Evolutionary conservation across 2,113 vertebrate genomes (phyloP).

Genomic region (Sylvia atricapilla): DNA sequence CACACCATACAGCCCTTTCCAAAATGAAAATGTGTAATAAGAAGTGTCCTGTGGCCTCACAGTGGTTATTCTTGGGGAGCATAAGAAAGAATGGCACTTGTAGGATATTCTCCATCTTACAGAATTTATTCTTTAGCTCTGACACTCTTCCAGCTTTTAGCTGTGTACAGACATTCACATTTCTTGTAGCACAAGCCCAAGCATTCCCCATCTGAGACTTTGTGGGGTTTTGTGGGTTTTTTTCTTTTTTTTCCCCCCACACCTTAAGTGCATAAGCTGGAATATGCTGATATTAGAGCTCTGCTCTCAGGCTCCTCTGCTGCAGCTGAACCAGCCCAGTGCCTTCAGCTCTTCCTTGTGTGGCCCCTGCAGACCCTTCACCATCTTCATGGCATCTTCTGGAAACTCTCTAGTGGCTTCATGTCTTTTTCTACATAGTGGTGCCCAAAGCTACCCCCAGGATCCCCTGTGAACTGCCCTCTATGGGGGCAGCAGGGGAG

Average conservation of each 20-base stretch:
- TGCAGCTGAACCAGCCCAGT: neutral
- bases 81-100: neutral
- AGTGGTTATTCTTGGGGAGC: neutral
- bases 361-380: neutral
- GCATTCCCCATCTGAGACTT: neutral
- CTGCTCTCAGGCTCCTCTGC: neutral
- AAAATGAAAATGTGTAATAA: neutral
- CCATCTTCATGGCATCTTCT: neutral
- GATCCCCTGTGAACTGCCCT: neutral
- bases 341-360: accelerated
- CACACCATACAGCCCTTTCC: neutral
- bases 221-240: neutral
- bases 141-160: neutral
- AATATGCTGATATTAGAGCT: neutral
- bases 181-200: neutral
- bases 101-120: neutral
- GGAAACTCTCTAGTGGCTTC: too few species aligned
- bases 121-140: neutral
- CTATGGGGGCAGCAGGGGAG: neutral
- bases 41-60: neutral
- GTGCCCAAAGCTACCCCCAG: neutral
- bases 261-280: too few species aligned
- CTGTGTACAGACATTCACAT: neutral
- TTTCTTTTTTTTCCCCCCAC: too few species aligned
- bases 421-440: neutral